Evolutionary conservation across 1,140 invertebrate species (phyloP), one percentile per base, ranked within the genome.

Genomic region (Cyrtorhinus lividipennis): DNA sequence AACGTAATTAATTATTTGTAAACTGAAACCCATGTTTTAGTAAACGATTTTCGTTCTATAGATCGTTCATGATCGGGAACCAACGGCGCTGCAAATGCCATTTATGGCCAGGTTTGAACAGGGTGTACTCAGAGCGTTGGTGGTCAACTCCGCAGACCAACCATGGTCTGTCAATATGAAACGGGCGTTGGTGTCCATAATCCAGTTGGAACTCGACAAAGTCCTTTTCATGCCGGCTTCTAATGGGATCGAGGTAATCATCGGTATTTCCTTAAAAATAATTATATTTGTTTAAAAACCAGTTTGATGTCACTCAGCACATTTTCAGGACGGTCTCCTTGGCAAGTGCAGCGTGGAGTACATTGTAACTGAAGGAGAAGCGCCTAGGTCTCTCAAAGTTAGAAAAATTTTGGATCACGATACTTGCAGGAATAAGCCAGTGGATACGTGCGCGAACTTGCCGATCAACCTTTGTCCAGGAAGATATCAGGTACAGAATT

Each of bases 331-430:
- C 22, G 65, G 66, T 15, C 27, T 67, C 0, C 63, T 64, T 57
- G 69, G 69, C 24, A 67, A 24, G 24, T 70, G 69, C 48, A 60
- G 62, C 22, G 66, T 66, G 1, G 66, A 70, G 24, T 69, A 70
- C 24, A 53, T 53, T 53, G 48, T 66, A 2, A 63, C 30, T 18
- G 64, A 61, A 45, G 24, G 44, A 27, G 38, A 61, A 15, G 18
- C 24, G 15, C 38, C 38, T 24, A 66, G 66, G 13, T 57, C n/a
- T 38, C 48, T 66, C 0, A 61, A 44, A 27, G 59, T 71, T 1
- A 64, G 62, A n/a, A 72, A 72, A 66, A 67, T 68, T 13, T 58
- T 71, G 15, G 67, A 72, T 61, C 59, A 68, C 38, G 56, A 64
- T 1, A 65, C 65, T n/a, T 72, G 71, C 38, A 10, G 24, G 23